These are phyloP conservation scores for Xiphophorus birchmanni DNA, from an alignment of 2,797 vertebrate species.

Conservation along the genomic window DNA sequence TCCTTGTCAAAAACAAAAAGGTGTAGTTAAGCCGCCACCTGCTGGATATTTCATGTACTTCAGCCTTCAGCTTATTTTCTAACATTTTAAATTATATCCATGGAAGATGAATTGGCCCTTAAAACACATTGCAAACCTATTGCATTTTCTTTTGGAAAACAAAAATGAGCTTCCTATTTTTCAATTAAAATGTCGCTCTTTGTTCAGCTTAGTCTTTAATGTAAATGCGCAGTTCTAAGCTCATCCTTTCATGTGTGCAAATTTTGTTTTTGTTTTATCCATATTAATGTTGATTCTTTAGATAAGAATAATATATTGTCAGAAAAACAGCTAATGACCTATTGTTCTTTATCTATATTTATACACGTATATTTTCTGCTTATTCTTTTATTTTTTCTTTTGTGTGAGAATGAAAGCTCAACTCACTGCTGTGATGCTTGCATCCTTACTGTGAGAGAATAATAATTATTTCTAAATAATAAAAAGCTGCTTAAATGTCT, in stretches of 20 bases:
- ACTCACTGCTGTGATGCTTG: not conserved
- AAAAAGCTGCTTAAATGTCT: not conserved
- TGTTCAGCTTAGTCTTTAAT: not conserved
- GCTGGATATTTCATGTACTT: not conserved
- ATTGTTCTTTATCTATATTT: not conserved
- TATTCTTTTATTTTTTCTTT: not conserved
- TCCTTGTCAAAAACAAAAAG: not conserved
- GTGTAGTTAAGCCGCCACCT: constrained; percentile 10
- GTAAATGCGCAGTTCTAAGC: not conserved
- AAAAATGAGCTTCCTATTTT: not conserved
- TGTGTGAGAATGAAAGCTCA: not conserved
- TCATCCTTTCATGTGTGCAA: not conserved
- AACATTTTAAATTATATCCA: not conserved
- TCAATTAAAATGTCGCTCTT: not conserved
- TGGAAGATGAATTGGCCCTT: not conserved
- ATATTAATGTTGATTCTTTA: not conserved
- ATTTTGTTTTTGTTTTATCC: not conserved
- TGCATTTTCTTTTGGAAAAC: not conserved
- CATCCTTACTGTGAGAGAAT: not conserved
- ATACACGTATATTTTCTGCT: not conserved
- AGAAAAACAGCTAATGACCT: not conserved
- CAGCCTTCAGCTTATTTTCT: not conserved
- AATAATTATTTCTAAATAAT: not conserved
- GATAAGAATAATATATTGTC: not conserved
- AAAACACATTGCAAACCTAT: no score